Evolutionary conservation across 2,113 vertebrate genomes (phyloP).

Genomic region (Xerus inauris): DNA sequence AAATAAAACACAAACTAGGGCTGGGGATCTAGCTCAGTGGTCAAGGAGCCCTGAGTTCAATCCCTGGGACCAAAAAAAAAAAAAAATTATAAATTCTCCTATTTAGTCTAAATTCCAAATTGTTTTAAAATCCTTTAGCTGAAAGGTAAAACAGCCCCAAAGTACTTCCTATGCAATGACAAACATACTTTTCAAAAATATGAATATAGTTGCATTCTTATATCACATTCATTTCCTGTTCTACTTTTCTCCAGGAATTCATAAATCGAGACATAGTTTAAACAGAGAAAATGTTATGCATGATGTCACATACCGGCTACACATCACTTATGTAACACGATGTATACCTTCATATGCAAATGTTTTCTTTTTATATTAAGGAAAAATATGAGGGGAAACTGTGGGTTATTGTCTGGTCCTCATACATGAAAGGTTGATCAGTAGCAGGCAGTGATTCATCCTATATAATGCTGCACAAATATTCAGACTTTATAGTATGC

Average conservation of each 20-base stretch:
- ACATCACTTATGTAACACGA: background rate
- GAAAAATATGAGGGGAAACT: background rate
- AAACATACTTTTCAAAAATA: background rate
- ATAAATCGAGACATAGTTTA: background rate
- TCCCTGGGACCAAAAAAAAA: too few species aligned
- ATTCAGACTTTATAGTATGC: background rate
- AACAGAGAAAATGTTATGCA: background rate
- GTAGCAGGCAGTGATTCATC: background rate
- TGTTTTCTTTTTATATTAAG: background rate
- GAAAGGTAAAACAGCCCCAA: background rate
- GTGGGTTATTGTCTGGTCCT: background rate
- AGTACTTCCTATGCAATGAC: background rate
- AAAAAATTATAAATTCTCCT: background rate
- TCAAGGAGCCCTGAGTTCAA: too few species aligned
- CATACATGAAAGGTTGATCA: background rate
- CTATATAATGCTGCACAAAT: background rate
- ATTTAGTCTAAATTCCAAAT: background rate
- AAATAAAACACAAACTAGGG: too few species aligned
- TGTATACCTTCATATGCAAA: slow-evolving; percentile 1
- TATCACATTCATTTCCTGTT: background rate
- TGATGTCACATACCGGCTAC: background rate
- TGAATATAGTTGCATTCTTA: background rate
- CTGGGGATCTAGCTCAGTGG: too few species aligned
- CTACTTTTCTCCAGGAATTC: background rate
- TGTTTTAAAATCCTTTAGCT: background rate